Percentiles rank a stretch among this genome's conserved stretches.
phyloP scores from a whole-genome alignment of 1,140 invertebrate species.

The Teleogryllus occipitalis region DNA sequence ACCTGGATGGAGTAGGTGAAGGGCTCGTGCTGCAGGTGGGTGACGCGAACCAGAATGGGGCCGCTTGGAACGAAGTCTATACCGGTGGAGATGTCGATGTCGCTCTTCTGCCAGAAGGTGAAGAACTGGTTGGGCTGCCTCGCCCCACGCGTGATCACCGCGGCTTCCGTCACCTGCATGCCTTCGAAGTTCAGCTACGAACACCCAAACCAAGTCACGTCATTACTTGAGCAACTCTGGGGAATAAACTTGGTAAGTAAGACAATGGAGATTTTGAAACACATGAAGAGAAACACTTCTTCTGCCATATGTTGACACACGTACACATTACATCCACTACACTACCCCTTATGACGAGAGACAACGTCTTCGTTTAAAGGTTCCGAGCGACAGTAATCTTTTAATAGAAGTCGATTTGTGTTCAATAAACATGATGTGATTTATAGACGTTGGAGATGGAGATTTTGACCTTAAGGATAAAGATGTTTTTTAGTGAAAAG shows the following conservation, averaged over 20 bases:
- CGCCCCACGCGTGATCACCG: slow-evolving; percentile 35
- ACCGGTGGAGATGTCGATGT: slow-evolving; percentile 62
- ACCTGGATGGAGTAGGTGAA: slow-evolving; percentile 44
- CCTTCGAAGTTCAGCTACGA: slow-evolving; percentile 53
- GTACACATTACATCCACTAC: too few species aligned
- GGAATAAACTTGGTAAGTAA: not conserved
- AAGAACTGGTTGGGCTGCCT: slow-evolving; percentile 33
- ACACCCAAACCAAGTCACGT: not conserved
- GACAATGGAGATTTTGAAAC: too few species aligned
- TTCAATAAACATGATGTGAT: too few species aligned
- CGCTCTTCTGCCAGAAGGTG: slow-evolving; percentile 58
- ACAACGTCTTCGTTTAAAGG: too few species aligned
- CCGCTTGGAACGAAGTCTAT: slow-evolving; percentile 67
- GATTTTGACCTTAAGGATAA: too few species aligned
- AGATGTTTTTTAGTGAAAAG: too few species aligned
- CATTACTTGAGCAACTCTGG: not conserved
- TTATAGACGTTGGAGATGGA: too few species aligned
- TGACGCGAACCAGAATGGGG: slow-evolving; percentile 54
- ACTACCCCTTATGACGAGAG: too few species aligned
- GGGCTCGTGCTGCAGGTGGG: slow-evolving; percentile 53
- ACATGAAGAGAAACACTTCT: too few species aligned
- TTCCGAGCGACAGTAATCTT: too few species aligned
- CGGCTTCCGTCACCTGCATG: slow-evolving; percentile 48
- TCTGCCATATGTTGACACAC: too few species aligned
- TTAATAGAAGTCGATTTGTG: too few species aligned